Evolutionary conservation across 2,888 invertebrate species (phyloP).

Genomic region (Eueremaeus valkanovi): DNA sequence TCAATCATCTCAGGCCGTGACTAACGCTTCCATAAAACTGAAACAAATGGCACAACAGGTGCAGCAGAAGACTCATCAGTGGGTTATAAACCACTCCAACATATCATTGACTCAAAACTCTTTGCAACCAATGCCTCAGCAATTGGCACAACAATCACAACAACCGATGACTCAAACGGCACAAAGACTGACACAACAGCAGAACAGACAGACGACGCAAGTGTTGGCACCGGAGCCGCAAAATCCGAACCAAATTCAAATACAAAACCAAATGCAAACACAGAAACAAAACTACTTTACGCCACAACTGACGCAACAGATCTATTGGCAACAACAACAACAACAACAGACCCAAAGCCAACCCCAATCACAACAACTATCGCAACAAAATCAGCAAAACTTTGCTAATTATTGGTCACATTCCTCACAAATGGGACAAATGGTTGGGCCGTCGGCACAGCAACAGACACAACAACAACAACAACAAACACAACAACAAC

Average conservation of each 20-base stretch:
- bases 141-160: conserved; percentile 7
- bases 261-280: neutral
- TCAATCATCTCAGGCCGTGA: neutral
- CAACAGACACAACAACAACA: conserved; percentile 1
- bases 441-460: neutral
- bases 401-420: conserved; percentile 31
- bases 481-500: neutral
- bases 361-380: neutral
- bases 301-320: conserved; percentile 22
- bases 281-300: conserved; percentile 15
- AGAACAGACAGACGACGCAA: conserved; percentile 11
- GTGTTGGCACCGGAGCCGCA: neutral
- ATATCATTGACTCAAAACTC: neutral
- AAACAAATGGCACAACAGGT: conserved; percentile 35
- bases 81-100: conserved; percentile 21
- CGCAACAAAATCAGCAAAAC: conserved; percentile 18
- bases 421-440: conserved; percentile 5
- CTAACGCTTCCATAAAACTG: conserved; percentile 19
- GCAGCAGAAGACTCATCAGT: conserved; percentile 6
- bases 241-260: neutral
- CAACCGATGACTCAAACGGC: neutral
- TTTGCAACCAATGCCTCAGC: neutral
- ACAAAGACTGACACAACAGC: neutral
- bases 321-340: conserved; percentile 31
- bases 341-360: conserved; percentile 3